Evolutionary conservation across 2,888 invertebrate genomes (phyloP).

Genomic region (Dicycla oo): DNA sequence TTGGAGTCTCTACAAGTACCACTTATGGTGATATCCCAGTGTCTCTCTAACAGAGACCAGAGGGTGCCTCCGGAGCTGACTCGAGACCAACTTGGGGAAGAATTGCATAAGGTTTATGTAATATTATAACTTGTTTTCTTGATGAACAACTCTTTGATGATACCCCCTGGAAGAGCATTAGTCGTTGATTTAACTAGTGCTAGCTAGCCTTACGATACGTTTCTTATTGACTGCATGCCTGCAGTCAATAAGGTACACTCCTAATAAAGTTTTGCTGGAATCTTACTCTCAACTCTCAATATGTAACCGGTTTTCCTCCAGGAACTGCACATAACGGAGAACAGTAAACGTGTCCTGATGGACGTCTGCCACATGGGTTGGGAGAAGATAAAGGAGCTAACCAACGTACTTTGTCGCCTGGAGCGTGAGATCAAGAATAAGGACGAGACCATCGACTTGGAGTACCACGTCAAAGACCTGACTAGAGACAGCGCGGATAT

Average conservation of each 20-base stretch:
- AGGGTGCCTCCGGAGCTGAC: conserved; percentile 94
- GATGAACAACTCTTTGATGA: not conserved
- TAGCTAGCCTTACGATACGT: not conserved
- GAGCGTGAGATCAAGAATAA: conserved; percentile 95
- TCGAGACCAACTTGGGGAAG: conserved; percentile 94
- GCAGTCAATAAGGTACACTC: no score
- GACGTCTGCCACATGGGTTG: conserved; percentile 91
- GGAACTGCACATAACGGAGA: conserved; percentile 87
- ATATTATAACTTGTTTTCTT: conserved; percentile 17
- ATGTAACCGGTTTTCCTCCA: conserved; percentile 58
- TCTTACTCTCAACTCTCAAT: not conserved
- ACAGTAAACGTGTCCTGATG: conserved; percentile 84
- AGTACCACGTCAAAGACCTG: conserved; percentile 93
- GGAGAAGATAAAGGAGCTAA: conserved; percentile 94
- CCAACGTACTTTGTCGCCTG: conserved; percentile 93
- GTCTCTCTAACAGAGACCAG: conserved; percentile 94
- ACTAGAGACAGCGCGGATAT: conserved; percentile 94
- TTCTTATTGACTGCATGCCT: not conserved
- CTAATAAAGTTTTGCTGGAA: not conserved
- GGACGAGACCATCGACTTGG: conserved; percentile 94
- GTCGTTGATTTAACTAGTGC: not conserved
- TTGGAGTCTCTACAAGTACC: conserved; percentile 93
- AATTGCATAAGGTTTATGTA: conserved; percentile 94
- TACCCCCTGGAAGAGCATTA: not conserved
- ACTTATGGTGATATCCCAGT: conserved; percentile 93